Percentiles rank a stretch among this genome's conserved stretches.
These are phyloP conservation scores for Sebastes alutus DNA, from an alignment of 2,797 vertebrate species.

Conservation along the genomic window DNA sequence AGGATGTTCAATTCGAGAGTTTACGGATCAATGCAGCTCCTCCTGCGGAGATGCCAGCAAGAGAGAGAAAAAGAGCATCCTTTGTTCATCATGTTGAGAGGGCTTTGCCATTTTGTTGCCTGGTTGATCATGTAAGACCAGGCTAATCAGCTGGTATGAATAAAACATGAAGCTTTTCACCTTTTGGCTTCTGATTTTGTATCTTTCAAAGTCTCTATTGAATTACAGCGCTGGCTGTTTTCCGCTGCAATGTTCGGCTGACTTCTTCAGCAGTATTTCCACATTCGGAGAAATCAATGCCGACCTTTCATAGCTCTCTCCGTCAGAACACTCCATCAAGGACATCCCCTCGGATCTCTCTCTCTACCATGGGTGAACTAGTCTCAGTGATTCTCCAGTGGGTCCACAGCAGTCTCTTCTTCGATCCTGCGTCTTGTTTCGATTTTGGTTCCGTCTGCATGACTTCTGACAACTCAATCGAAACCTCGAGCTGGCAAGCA, in stretches of 20 bases:
- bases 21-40: conserved; percentile 12
- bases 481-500: neutral
- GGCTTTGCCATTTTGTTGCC: conserved; percentile 9
- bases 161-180: conserved; percentile 33
- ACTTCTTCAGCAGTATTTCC: conserved; percentile 18
- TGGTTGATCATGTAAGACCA: conserved; percentile 10
- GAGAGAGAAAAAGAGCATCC: conserved; percentile 8
- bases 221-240: neutral
- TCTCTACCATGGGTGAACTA: neutral
- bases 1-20: conserved; percentile 32
- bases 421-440: neutral
- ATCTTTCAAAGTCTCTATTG: neutral
- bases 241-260: neutral
- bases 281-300: conserved; percentile 13
- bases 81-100: neutral
- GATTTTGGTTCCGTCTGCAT: neutral
- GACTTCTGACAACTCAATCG: neutral
- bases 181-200: conserved; percentile 3
- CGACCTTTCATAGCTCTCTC: neutral
- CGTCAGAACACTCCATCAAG: neutral
- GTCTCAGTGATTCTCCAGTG: neutral
- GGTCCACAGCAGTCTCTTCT: neutral
- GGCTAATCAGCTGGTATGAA: conserved; percentile 22
- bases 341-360: neutral
- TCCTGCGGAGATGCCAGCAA: neutral